Evolutionary conservation across 1,140 invertebrate species (phyloP).

Genomic region (Hylyphantes graminicola): DNA sequence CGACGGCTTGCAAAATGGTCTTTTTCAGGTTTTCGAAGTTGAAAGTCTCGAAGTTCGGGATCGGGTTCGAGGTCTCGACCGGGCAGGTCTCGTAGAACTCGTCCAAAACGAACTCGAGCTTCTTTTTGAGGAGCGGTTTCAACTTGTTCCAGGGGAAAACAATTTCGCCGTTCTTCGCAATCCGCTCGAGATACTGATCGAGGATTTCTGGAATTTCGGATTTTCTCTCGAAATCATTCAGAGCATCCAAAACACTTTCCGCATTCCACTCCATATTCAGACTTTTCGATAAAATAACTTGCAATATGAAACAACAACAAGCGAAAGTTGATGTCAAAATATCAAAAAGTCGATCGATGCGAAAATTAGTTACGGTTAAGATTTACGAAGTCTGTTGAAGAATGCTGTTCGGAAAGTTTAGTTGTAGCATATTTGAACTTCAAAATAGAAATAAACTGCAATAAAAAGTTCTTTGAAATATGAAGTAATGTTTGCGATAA

Average conservation of each 20-base stretch:
- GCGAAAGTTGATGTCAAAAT: neutral
- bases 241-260: slow-evolving; percentile 59
- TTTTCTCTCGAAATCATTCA: slow-evolving; percentile 81
- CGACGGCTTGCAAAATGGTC: slow-evolving; percentile 83
- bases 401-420: no score
- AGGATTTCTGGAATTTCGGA: slow-evolving; percentile 87
- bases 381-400: neutral
- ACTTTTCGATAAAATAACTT: slow-evolving; percentile 4
- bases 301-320: neutral
- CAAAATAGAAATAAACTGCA: no score
- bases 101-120: slow-evolving; percentile 85
- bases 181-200: slow-evolving; percentile 89
- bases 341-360: slow-evolving; percentile 33
- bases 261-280: slow-evolving; percentile 45
- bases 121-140: slow-evolving; percentile 86
- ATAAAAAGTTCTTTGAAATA: no score
- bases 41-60: slow-evolving; percentile 90
- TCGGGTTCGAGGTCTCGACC: slow-evolving; percentile 79
- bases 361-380: slow-evolving; percentile 31
- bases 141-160: slow-evolving; percentile 92
- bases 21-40: slow-evolving; percentile 90
- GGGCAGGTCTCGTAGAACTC: slow-evolving; percentile 86
- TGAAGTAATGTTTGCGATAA: no score
- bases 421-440: no score
- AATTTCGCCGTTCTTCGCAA: slow-evolving; percentile 93